Base-by-base conservation (phyloP, 2,113 vertebrate species). In the Petromus typicus region DNA sequence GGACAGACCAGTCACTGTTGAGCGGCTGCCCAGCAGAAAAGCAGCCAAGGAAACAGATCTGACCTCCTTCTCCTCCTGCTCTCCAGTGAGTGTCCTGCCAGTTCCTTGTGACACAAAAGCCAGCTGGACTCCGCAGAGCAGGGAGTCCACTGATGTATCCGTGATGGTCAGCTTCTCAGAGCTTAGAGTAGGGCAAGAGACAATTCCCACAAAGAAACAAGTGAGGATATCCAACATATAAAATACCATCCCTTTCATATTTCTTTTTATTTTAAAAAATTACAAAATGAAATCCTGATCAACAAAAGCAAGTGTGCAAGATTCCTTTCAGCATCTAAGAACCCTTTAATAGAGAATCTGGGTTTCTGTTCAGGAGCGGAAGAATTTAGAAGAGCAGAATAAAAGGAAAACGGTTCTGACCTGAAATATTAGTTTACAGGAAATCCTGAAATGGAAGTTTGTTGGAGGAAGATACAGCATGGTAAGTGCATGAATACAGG, bases 351-450 rank as follows among this genome's bases (percentile, higher is more conserved):
- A 89, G 67, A 95, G 27, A 82, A 11, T n/a, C 3, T 37, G 43
- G 61, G 25, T 51, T 32, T 27, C 45, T 30, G 12, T 0, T 7
- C 10, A 80, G 51, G 9, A 88, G 32, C 27, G n/a, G 40, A 51
- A 73, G 57, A 76, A 7, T 16, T 93, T 30, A 78, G 56, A 71
- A 54, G 71, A 56, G 63, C 43, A 57, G 2, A 71, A n/a, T 37
- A 56, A 81, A 32, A 75, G 45, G 23, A 84, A 78, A 76, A 56
- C 27, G 7, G n/a, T 25, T 9, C 2, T 13, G 45, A 86, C 51
- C 20, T 87, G 20, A 86, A 89, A 91, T 89, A 63, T 85, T 54
- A 30, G 8, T 89, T 76, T 78, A 59, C 88, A 71, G 34, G 45
- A 88, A 92, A 93, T 17, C 59, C 7, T 57, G 63, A 90, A 6